Evolutionary conservation across 2,888 invertebrate genomes (phyloP), one percentile per base, ranked within the genome.

Genomic region (Drosophila flavopinicola): DNA sequence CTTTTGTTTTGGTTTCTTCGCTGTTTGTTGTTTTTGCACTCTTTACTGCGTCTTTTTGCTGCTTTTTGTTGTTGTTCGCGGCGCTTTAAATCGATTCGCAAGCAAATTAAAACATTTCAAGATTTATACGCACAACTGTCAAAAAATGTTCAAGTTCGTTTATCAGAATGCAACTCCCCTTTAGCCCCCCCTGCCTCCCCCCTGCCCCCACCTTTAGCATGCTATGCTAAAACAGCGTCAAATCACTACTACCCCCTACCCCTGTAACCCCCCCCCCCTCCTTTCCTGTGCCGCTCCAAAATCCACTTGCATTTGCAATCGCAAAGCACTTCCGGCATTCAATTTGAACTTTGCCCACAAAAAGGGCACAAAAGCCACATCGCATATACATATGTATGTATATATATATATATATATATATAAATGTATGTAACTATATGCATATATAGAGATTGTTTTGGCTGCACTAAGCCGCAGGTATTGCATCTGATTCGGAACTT

Each of bases 51-150:
- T 33, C 20, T 37, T 20, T 32, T 13, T 17, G 42, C n/a, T n/a
- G n/a, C n/a, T 35, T 11, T 35, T 47, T 27, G 10, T 30, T 17
- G 41, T 29, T 4, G 20, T 51, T 49, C 32, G 57, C 53, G 65
- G 68, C 61, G 70, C 78, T 64, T 85, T 77, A 88, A 89, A 89
- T 88, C 89, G 88, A 89, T 89, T 89, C 89, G 86, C 85, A 85
- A 87, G 87, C 87, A 89, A 89, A 89, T 89, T 88, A 89, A 89
- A 89, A 89, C 89, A 88, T 89, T 89, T 89, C 89, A 89, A 88
- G 88, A 89, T 89, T 89, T 89, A 89, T 89, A 88, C 88, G 87
- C 89, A 78, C 79, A 88, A 86, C 88, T 89, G 89, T 89, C 88
- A 88, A 87, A 79, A 83, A 76, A 49, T 68, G 76, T 70, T 74